A percentile compares a stretch with the other conserved stretches of the same genome.
These are phyloP conservation scores for Colistium nudipinnis DNA, from an alignment of 2,113 vertebrate genomes.

Conservation along the genomic window DNA sequence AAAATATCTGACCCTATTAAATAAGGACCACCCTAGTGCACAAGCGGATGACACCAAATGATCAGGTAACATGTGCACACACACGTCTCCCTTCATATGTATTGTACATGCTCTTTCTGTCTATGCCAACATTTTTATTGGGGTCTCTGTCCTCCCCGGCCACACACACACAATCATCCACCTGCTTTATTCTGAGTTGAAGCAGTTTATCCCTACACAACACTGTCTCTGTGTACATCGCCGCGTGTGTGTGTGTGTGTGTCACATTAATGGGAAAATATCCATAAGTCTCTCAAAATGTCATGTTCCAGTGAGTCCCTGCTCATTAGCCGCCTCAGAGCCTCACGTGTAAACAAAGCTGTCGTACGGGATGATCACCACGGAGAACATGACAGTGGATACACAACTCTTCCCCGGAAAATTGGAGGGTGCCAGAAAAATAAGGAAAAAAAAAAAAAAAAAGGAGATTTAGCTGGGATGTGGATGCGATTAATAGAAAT, in stretches of 20 bases:
- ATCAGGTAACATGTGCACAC: constrained; percentile 4
- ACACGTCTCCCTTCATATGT: neutral
- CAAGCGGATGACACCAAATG: constrained; percentile 28
- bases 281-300: constrained; percentile 52
- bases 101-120: neutral
- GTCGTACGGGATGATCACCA: constrained; percentile 32
- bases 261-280: constrained; percentile 32
- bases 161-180: constrained; percentile 11
- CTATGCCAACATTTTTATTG: neutral
- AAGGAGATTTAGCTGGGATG: constrained; percentile 15
- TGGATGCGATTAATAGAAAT: constrained; percentile 45
- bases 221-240: neutral
- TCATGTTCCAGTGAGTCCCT: constrained; percentile 49
- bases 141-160: neutral
- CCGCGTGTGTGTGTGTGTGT: neutral
- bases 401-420: constrained; percentile 50
- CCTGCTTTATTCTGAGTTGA: constrained; percentile 19
- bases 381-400: constrained; percentile 33
- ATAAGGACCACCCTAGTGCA: too few relatives aligned
- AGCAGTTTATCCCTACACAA: neutral
- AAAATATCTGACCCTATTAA: too few relatives aligned
- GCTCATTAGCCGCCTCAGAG: constrained; percentile 42
- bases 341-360: constrained; percentile 46
- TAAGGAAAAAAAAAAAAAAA: too few relatives aligned
- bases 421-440: too few relatives aligned